Conservation (phyloP, 2,113 vertebrate species). For the Sus scrofa region DNA sequence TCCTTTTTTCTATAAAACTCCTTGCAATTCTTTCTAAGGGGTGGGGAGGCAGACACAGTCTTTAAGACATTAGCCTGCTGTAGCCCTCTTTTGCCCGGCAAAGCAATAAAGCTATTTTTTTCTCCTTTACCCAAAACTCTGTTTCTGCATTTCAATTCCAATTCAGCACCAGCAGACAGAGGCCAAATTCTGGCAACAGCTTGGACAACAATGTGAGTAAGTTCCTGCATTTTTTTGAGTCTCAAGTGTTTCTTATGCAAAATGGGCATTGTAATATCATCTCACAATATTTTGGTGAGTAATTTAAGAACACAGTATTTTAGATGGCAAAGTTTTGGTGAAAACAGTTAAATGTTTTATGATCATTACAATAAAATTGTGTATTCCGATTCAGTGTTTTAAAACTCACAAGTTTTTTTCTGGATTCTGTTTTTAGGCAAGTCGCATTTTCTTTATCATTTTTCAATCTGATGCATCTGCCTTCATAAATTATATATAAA, state of each 20-base stretch:
- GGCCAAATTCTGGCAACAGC: too few relatives aligned
- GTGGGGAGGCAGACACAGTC: too few relatives aligned
- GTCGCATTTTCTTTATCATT: slow-evolving; percentile 76
- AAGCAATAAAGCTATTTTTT: too few relatives aligned
- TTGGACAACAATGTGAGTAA: background rate
- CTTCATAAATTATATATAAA: slow-evolving; percentile 86
- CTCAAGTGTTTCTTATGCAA: background rate
- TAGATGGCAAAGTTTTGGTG: background rate
- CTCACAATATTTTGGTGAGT: slow-evolving; percentile 7
- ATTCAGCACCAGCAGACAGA: too few relatives aligned
- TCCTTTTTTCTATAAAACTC: too few relatives aligned
- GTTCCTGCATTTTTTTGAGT: background rate
- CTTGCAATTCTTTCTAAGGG: too few relatives aligned
- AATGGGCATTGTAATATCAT: background rate
- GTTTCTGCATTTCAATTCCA: too few relatives aligned
- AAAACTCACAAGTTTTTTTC: slow-evolving; percentile 60
- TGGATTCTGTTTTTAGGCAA: slow-evolving; percentile 72
- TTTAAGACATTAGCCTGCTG: too few relatives aligned
- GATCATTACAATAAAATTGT: background rate
- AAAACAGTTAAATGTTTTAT: background rate
- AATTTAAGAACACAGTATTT: slow-evolving; percentile 6
- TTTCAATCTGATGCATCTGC: slow-evolving; percentile 77
- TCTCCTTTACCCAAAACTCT: too few relatives aligned
- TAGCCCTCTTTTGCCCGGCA: too few relatives aligned
- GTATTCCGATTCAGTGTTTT: slow-evolving; percentile 66